These are phyloP conservation scores for Andrena hattorfiana DNA, from an alignment of 2,888 invertebrate genomes.

Conservation along the genomic window DNA sequence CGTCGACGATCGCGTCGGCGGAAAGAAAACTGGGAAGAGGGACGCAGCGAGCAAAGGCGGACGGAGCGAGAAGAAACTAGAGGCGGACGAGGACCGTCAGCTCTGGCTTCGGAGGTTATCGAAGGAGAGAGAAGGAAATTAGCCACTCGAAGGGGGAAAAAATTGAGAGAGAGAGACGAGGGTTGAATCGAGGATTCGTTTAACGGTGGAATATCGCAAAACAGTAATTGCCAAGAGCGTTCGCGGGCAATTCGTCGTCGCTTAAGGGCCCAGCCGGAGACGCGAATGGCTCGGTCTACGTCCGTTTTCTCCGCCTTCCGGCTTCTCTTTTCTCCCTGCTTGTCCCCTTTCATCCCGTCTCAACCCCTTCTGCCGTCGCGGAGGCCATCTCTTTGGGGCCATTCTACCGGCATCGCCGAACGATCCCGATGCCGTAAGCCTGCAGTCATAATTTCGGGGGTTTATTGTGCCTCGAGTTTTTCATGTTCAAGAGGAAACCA, in stretches of 20 bases:
- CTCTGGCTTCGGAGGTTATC: conserved; percentile 18
- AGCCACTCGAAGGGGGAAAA: not conserved
- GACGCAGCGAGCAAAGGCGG: not conserved
- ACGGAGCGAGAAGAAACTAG: not conserved
- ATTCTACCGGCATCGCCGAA: conserved; percentile 60
- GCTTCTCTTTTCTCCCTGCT: conserved; percentile 11
- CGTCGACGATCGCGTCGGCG: not conserved
- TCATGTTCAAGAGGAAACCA: conserved; percentile 78
- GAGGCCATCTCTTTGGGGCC: conserved; percentile 37
- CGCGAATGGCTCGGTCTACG: conserved; percentile 3
- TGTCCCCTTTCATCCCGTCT: not conserved
- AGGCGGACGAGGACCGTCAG: not conserved
- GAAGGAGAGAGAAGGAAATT: conserved; percentile 5
- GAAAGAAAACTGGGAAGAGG: not conserved
- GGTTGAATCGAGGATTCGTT: not conserved
- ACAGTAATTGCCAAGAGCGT: not conserved
- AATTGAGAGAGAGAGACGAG: too few relatives aligned
- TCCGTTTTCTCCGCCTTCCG: conserved; percentile 1
- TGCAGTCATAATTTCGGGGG: conserved; percentile 77
- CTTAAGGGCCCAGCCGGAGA: not conserved
- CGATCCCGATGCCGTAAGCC: conserved; percentile 64
- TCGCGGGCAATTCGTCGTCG: conserved; percentile 4
- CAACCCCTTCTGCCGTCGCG: not conserved
- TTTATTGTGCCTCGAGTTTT: conserved; percentile 77
- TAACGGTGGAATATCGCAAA: not conserved